These are phyloP conservation scores for Saturnia japonica DNA, from an alignment of 2,888 invertebrate species.

Conservation along the genomic window DNA sequence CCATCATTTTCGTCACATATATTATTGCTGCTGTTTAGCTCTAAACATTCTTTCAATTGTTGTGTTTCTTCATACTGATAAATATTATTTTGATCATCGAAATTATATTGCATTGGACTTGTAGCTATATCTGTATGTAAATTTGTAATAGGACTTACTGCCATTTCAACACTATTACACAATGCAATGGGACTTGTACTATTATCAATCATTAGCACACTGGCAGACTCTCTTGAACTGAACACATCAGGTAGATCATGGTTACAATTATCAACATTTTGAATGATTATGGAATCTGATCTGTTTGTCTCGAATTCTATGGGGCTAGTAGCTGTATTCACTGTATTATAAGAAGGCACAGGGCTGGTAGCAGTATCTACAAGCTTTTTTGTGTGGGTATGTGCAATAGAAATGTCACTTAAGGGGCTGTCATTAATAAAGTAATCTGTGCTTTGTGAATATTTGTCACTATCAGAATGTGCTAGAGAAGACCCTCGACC, in stretches of 20 bases:
- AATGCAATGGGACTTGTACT: not conserved
- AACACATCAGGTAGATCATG: not conserved
- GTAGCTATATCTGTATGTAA: constrained; percentile 20
- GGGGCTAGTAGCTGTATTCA: constrained; percentile 32
- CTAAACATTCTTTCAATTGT: constrained; percentile 46
- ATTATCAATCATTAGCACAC: not conserved
- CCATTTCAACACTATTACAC: constrained; percentile 13
- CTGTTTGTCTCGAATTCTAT: constrained; percentile 9
- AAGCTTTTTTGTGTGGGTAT: constrained; percentile 33
- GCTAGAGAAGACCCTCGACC: constrained; percentile 70
- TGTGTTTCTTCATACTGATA: constrained; percentile 12
- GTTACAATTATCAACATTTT: not conserved
- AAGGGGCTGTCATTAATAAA: constrained; percentile 44
- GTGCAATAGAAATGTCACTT: constrained; percentile 34
- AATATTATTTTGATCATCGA: constrained; percentile 5
- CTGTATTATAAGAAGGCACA: constrained; percentile 27
- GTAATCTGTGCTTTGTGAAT: constrained; percentile 62
- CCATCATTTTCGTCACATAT: constrained; percentile 43
- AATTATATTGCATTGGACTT: constrained; percentile 27
- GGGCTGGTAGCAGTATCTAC: constrained; percentile 40
- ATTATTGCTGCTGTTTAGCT: constrained; percentile 50
- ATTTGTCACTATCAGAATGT: constrained; percentile 63
- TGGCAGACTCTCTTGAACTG: not conserved
- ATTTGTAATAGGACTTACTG: constrained; percentile 28
- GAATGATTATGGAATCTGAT: not conserved